Evolutionary conservation across 1,140 invertebrate species (phyloP).

Genomic region (Drosophila melanogaster): DNA sequence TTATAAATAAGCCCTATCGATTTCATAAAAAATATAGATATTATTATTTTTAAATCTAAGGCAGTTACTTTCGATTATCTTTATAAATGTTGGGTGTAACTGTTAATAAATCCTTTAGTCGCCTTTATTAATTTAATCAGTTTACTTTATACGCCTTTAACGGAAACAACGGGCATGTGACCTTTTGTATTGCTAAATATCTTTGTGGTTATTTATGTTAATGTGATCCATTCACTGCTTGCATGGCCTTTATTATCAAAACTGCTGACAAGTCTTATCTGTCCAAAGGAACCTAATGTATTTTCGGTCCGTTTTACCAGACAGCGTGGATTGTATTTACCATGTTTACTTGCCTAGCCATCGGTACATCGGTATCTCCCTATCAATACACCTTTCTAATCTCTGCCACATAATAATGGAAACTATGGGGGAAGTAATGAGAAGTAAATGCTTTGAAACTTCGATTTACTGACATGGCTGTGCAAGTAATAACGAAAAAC

Average conservation of each 20-base stretch:
- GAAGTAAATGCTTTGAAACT: conserved; percentile 28
- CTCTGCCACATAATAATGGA: not conserved
- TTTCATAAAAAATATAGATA: not conserved
- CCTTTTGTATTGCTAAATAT: too few species aligned
- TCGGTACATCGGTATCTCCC: conserved; percentile 10
- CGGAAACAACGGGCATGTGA: too few species aligned
- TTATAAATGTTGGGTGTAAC: too few species aligned
- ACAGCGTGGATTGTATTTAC: conserved; percentile 40
- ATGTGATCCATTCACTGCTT: conserved; percentile 6
- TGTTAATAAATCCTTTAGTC: too few species aligned
- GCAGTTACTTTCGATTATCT: too few species aligned
- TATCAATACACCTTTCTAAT: not conserved
- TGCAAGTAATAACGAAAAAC: not conserved
- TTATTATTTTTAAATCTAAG: too few species aligned
- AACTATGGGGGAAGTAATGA: too few species aligned
- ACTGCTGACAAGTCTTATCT: conserved; percentile 27
- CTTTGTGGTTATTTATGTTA: not conserved
- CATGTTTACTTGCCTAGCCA: conserved; percentile 15
- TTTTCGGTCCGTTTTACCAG: conserved; percentile 28
- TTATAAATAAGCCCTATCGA: conserved; percentile 13
- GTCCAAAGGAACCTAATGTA: not conserved
- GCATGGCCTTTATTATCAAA: conserved; percentile 16
- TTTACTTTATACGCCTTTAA: not conserved
- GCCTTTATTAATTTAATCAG: not conserved
- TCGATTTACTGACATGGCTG: not conserved